A percentile compares a stretch with the other conserved stretches of the same genome.
These are phyloP conservation scores for Isaurus tuberculatus DNA, from an alignment of 92 coral and sea anemone genomes.

Conservation along the genomic window DNA sequence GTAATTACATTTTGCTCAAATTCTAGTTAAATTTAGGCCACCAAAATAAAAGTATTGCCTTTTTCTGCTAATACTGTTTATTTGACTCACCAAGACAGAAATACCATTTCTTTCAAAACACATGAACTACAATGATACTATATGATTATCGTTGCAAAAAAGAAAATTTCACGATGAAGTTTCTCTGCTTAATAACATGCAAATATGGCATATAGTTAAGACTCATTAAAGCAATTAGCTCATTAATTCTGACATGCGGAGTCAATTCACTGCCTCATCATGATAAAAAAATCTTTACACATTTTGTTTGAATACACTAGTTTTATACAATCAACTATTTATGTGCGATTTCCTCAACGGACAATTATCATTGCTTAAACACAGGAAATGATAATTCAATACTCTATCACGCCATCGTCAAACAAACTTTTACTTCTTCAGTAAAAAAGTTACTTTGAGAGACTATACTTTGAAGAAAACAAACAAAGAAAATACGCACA, in stretches of 20 bases:
- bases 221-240: constrained; percentile 73
- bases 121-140: neutral
- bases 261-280: constrained; percentile 25
- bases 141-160: neutral
- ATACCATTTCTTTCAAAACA: neutral
- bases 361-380: constrained; percentile 43
- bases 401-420: constrained; percentile 38
- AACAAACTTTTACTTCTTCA: constrained; percentile 15
- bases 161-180: constrained; percentile 10
- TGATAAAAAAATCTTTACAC: constrained; percentile 35
- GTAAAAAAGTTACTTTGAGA: neutral
- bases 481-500: neutral
- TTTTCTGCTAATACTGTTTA: neutral
- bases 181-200: constrained; percentile 60
- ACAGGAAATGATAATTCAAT: constrained; percentile 19
- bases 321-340: constrained; percentile 31
- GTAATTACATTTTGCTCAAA: constrained; percentile 11
- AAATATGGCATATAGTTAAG: constrained; percentile 50
- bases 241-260: constrained; percentile 56
- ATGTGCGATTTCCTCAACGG: constrained; percentile 47
- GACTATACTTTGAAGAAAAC: too few relatives aligned
- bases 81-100: too few relatives aligned
- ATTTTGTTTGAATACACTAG: constrained; percentile 28
- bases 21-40: neutral
- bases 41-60: neutral